Base-by-base conservation (phyloP, 2,888 invertebrate species). In the Lepidochrysops patricia region DNA sequence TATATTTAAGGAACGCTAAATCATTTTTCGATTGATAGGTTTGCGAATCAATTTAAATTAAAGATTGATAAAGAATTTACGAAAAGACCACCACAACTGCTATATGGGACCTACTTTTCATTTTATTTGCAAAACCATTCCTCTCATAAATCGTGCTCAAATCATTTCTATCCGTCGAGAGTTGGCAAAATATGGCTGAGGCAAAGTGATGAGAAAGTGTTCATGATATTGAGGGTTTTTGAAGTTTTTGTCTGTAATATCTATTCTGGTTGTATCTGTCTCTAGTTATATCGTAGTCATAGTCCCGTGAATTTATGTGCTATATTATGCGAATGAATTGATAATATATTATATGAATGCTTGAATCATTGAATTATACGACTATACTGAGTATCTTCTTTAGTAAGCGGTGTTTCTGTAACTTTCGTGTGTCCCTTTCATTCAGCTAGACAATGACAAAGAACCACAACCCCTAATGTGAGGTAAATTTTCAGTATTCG, bases 361-460 rank as follows among this genome's bases (percentile, higher is more conserved):
- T 32, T 54, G 54, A 19, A 23, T 9, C 13, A 15, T 54, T 32
- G 12, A 32, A 15, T 54, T 4, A 4, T 19, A 19, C 15, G 2
- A 9, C 9, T 32, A 75, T 78, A 77, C 79, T 76, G 76, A 79
- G 79, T 79, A 82, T 84, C 78, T 70, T 68, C 62, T 74, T 79
- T 79, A 75, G 72, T 43, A 5, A 29, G 29, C 1, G 29, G 29
- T 2, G 9, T 6, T 29, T 9, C 0, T 5, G 29, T 29, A 1
- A 29, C 29, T 1, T 23, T 0, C 12, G n/a, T n/a, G n/a, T 23
- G 15, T 19, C 37, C 1, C 15, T 19, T 1, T 19, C 6, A 43
- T 9, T 43, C 19, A 7, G 19, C 9, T 7, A 6, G 6, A 1
- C 1, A 43, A 15, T 7, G 7, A 37, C 13, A 15, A 13, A 37